phyloP scores from a whole-genome alignment of 2,113 vertebrate genomes.

The Procavia capensis region DNA sequence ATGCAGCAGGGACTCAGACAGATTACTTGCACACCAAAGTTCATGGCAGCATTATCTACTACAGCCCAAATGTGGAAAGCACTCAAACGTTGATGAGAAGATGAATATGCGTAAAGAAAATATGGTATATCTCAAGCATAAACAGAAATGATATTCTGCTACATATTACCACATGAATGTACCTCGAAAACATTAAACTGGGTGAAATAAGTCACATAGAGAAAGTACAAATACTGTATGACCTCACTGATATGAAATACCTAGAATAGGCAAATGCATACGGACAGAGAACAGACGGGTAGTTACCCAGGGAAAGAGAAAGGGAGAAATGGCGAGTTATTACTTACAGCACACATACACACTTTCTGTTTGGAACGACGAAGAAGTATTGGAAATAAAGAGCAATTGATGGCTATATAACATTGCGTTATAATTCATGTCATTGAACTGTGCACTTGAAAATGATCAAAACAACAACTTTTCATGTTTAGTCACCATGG shows the following conservation, averaged over 20 bases:
- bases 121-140: too few species aligned
- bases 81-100: too few species aligned
- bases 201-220: neutral
- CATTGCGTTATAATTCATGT: neutral
- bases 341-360: neutral
- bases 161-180: too few species aligned
- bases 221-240: neutral
- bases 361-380: neutral
- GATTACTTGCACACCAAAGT: too few species aligned
- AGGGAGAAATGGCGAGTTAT: neutral
- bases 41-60: too few species aligned
- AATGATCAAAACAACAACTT: neutral
- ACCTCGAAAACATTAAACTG: neutral
- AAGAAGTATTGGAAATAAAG: neutral
- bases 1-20: too few species aligned
- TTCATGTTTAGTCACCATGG: too few species aligned
- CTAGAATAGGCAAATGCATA: neutral
- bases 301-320: neutral
- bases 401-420: neutral
- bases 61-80: too few species aligned
- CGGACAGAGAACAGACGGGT: neutral
- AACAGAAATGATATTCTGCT: too few species aligned
- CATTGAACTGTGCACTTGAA: neutral
- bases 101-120: too few species aligned
- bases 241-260: neutral